phyloP scores from a whole-genome alignment of 2,797 vertebrate species.

The Lindbergichthys nudifrons region DNA sequence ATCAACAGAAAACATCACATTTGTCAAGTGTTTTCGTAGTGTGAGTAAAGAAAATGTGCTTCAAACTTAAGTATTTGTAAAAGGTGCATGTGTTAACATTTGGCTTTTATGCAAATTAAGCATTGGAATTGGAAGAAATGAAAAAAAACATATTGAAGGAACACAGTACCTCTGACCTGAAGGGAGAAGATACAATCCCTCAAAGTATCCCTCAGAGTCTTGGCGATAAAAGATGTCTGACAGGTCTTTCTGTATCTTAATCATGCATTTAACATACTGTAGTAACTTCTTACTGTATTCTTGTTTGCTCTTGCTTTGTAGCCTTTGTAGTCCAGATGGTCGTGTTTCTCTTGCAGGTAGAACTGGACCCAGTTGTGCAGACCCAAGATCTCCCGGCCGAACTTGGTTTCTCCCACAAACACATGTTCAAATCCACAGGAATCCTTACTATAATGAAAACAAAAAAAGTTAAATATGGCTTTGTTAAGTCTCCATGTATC shows the following conservation, averaged over 20 bases:
- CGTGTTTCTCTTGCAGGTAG: slow-evolving; percentile 87
- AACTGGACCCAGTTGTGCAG: slow-evolving; percentile 93
- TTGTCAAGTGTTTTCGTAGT: too few relatives aligned
- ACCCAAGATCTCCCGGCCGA: slow-evolving; percentile 83
- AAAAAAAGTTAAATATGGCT: neutral
- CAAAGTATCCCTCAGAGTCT: too few relatives aligned
- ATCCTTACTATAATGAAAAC: slow-evolving; percentile 76
- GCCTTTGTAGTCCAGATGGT: slow-evolving; percentile 86
- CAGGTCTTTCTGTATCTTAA: neutral
- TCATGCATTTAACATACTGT: neutral
- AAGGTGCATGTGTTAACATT: too few relatives aligned
- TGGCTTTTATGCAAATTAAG: too few relatives aligned
- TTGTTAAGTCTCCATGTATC: neutral
- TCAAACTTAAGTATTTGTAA: too few relatives aligned
- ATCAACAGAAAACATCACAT: too few relatives aligned
- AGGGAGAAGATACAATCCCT: too few relatives aligned
- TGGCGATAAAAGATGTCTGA: too few relatives aligned
- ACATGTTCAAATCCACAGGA: slow-evolving; percentile 92
- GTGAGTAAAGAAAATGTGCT: too few relatives aligned
- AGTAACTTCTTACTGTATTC: slow-evolving; percentile 76
- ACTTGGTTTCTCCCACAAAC: slow-evolving; percentile 88
- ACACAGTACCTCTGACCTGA: too few relatives aligned
- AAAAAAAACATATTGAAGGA: too few relatives aligned
- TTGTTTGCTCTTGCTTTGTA: slow-evolving; percentile 83
- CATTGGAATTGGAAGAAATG: too few relatives aligned